Evolutionary conservation across 2,888 invertebrate genomes (phyloP).

Genomic region (Phragmatobia fuliginosa): DNA sequence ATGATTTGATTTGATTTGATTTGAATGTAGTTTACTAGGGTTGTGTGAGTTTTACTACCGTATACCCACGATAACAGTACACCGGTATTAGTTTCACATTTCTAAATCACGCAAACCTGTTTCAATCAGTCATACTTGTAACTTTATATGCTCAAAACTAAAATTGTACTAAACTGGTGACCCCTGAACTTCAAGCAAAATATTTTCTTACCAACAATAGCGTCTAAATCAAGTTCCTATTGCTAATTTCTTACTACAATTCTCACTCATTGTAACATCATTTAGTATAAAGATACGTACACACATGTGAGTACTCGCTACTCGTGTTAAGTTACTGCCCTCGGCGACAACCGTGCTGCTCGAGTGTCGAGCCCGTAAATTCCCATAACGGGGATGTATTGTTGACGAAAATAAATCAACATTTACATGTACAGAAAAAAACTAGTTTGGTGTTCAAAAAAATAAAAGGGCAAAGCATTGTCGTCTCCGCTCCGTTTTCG

Average conservation of each 20-base stretch:
- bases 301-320: constrained; percentile 45
- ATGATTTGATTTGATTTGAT: too few species aligned
- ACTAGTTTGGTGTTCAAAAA: constrained; percentile 73
- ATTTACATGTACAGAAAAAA: constrained; percentile 78
- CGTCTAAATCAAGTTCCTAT: constrained; percentile 57
- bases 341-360: constrained; percentile 61
- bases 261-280: constrained; percentile 54
- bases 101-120: constrained; percentile 26
- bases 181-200: constrained; percentile 60
- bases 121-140: constrained; percentile 23
- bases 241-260: constrained; percentile 71
- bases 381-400: constrained; percentile 79
- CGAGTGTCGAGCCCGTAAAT: constrained; percentile 67
- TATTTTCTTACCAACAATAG: constrained; percentile 58
- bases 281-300: constrained; percentile 57
- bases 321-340: constrained; percentile 59
- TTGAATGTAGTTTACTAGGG: neutral
- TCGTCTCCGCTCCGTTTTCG: constrained; percentile 71
- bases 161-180: constrained; percentile 27
- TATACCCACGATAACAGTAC: neutral
- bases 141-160: constrained; percentile 24
- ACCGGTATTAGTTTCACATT: neutral
- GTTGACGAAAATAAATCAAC: constrained; percentile 85
- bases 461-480: constrained; percentile 73
- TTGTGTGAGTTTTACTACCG: neutral